Percentiles rank a stretch among this genome's conserved stretches.
Conservation (phyloP, 23 tunicate species). For the Oikopleura dioica region DNA sequence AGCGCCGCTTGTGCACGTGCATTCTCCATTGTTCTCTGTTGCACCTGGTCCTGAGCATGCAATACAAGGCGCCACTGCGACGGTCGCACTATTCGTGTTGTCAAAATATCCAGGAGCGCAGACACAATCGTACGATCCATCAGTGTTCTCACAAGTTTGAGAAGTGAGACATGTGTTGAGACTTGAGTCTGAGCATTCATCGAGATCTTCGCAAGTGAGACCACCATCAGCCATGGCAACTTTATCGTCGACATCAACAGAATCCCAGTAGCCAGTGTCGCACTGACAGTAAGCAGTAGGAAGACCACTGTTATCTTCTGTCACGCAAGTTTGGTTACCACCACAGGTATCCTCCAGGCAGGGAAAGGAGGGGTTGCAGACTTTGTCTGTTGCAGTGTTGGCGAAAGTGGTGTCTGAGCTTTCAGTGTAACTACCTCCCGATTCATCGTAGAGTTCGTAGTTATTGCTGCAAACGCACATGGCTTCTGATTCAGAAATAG, state of each 20-base stretch:
- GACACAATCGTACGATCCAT: background rate
- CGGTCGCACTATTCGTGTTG: background rate
- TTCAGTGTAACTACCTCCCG: background rate
- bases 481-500: background rate
- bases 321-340: background rate
- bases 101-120: background rate
- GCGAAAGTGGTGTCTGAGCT: background rate
- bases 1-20: background rate
- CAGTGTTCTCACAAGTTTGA: background rate
- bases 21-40: background rate
- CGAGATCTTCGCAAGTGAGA: background rate
- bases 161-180: background rate
- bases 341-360: background rate
- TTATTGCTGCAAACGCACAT: conserved; percentile 5
- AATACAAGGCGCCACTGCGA: background rate
- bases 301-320: background rate
- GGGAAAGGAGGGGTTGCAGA: background rate
- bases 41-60: background rate
- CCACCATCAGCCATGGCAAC: background rate
- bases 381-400: background rate
- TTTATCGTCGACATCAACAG: background rate
- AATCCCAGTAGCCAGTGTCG: background rate
- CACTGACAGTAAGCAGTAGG: background rate
- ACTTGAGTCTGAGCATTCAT: background rate
- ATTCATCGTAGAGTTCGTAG: background rate